Evolutionary conservation across 2,797 vertebrate genomes (phyloP).

Genomic region (Sebastes wilsoni): DNA sequence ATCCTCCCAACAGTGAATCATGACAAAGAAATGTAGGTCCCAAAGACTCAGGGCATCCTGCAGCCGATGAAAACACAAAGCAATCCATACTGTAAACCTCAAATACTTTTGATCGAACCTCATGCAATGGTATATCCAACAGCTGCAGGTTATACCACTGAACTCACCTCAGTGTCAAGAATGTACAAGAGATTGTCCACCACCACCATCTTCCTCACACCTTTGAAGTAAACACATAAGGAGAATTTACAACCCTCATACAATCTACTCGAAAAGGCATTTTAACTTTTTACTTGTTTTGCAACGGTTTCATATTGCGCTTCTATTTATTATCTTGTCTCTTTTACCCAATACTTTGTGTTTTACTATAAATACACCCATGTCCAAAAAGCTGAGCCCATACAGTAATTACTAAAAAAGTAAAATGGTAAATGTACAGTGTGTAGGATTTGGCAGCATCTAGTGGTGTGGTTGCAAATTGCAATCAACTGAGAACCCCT

Average conservation of each 20-base stretch:
- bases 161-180: slow-evolving; percentile 89
- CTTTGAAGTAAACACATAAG: slow-evolving; percentile 72
- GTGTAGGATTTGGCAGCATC: no score
- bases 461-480: no score
- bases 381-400: not conserved
- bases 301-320: not conserved
- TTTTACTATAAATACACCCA: not conserved
- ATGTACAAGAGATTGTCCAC: slow-evolving; percentile 90
- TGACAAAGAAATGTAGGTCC: slow-evolving; percentile 87
- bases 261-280: not conserved
- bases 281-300: not conserved
- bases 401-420: not conserved
- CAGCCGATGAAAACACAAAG: not conserved
- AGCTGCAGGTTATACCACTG: not conserved
- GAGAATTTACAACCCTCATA: not conserved
- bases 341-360: not conserved
- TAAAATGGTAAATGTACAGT: not conserved
- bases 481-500: no score
- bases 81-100: not conserved
- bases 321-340: not conserved
- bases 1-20: slow-evolving; percentile 88
- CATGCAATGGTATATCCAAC: not conserved
- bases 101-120: not conserved
- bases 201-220: slow-evolving; percentile 88
- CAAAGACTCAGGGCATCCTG: slow-evolving; percentile 91